Evolutionary conservation across 1,140 invertebrate genomes (phyloP).

Genomic region (Drosophila prosaltans): DNA sequence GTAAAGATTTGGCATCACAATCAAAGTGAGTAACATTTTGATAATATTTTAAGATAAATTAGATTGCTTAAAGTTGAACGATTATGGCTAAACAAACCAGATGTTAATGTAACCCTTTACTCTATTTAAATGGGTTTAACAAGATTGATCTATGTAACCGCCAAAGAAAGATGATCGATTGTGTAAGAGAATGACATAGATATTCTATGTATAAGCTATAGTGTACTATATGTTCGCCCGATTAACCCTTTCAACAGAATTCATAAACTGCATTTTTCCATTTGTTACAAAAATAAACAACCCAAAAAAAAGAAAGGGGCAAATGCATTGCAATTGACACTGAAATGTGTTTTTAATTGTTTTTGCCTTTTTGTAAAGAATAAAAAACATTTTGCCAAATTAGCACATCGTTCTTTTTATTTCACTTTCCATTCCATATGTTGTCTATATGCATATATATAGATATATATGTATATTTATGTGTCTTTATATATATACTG

Average conservation of each 20-base stretch:
- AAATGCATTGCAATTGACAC: slow-evolving; percentile 67
- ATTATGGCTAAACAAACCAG: not conserved
- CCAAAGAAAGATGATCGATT: slow-evolving; percentile 43
- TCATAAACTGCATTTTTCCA: slow-evolving; percentile 56
- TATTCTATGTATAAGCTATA: slow-evolving; percentile 44
- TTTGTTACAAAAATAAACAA: slow-evolving; percentile 27
- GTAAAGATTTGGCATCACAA: no score
- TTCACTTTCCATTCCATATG: not conserved
- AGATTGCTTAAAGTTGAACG: not conserved
- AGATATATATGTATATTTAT: not conserved
- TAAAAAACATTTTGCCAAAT: slow-evolving; percentile 66
- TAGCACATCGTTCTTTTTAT: slow-evolving; percentile 64
- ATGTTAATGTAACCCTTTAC: no score
- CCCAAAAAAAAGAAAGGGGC: slow-evolving; percentile 1
- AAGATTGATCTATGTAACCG: not conserved
- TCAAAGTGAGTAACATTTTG: no score
- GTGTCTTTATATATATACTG: not conserved
- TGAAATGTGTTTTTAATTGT: slow-evolving; percentile 69
- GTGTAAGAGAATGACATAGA: slow-evolving; percentile 22
- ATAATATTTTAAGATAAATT: not conserved
- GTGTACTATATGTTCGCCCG: slow-evolving; percentile 17
- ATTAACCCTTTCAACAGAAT: slow-evolving; percentile 64
- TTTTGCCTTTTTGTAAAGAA: slow-evolving; percentile 34
- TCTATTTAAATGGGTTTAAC: not conserved
- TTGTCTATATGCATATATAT: not conserved